Conservation (phyloP, 37 sponge, comb jelly and placozoan species). For the Haliclona indistincta region DNA sequence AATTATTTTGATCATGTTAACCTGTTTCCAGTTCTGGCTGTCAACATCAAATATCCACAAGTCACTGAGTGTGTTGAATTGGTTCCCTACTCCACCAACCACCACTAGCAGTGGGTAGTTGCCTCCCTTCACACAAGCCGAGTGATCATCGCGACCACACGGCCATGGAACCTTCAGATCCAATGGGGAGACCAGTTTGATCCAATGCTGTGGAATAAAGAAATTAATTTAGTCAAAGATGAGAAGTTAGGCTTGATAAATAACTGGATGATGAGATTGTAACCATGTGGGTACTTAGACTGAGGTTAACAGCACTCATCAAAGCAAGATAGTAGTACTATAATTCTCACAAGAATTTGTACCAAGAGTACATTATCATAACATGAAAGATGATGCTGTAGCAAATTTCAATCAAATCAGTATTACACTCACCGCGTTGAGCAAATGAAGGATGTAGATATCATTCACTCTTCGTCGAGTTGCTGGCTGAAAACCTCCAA, state of each 20-base stretch:
- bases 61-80: not conserved
- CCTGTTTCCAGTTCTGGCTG: conserved; percentile 21
- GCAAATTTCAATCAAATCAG: no score
- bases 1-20: not conserved
- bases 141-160: not conserved
- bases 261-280: not conserved
- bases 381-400: no score
- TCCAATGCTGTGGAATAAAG: not conserved
- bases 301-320: no score
- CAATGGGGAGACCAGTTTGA: not conserved
- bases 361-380: no score
- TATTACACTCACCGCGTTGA: not conserved
- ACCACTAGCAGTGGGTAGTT: conserved; percentile 9
- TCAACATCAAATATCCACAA: conserved; percentile 20
- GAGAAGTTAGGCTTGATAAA: no score
- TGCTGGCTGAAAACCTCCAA: conserved; percentile 4
- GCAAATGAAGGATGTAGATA: not conserved
- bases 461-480: conserved; percentile 4
- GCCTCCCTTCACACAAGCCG: conserved; percentile 1
- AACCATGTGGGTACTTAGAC: not conserved
- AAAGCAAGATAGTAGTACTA: no score
- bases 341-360: no score
- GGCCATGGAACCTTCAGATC: not conserved
- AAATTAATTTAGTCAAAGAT: not conserved
- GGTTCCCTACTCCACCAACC: conserved; percentile 15